phyloP scores from a whole-genome alignment of 2,113 vertebrate species.

The Gymnocephalus cernua region DNA sequence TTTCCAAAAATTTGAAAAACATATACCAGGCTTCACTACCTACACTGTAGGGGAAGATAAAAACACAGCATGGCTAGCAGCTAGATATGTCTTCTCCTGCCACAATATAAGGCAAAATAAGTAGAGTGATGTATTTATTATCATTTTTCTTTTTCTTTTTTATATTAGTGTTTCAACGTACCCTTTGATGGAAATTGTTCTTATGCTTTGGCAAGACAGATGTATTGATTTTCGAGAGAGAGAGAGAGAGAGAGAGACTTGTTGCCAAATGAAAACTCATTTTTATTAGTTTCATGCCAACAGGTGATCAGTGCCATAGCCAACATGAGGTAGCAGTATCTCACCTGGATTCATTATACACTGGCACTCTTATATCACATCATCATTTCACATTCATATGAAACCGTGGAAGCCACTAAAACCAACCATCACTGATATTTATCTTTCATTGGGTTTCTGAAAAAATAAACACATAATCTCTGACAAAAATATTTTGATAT shows the following conservation, averaged over 20 bases:
- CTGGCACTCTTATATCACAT: neutral
- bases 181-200: too few species aligned
- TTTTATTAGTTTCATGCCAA: slow-evolving; percentile 51
- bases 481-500: slow-evolving; percentile 17
- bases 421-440: neutral
- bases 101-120: too few species aligned
- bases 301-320: neutral
- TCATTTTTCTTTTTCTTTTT: too few species aligned
- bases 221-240: too few species aligned
- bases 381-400: neutral
- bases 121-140: too few species aligned
- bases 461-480: neutral
- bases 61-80: too few species aligned
- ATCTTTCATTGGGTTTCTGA: neutral
- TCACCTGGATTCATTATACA: neutral
- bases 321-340: slow-evolving; percentile 5
- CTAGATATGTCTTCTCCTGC: too few species aligned
- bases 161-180: too few species aligned
- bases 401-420: neutral
- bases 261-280: slow-evolving; percentile 39
- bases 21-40: too few species aligned
- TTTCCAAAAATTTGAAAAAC: too few species aligned
- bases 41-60: too few species aligned
- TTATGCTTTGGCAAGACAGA: too few species aligned
- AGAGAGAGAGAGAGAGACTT: neutral